phyloP scores from a whole-genome alignment of 2,113 vertebrate species.

The Meles meles region DNA sequence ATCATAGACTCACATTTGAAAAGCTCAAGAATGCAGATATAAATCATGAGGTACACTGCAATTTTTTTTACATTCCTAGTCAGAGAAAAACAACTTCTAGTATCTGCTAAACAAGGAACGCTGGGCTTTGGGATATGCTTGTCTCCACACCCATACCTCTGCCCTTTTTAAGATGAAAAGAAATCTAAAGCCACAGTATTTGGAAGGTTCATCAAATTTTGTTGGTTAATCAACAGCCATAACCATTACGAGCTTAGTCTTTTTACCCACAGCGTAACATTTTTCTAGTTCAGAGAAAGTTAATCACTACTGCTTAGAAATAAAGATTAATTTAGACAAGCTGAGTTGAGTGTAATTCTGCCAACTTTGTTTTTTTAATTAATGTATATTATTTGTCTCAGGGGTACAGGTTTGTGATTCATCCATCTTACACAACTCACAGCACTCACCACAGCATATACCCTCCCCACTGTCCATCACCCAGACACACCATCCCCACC shows the following conservation, averaged over 20 bases:
- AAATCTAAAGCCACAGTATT: conserved; percentile 68
- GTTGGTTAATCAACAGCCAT: conserved; percentile 84
- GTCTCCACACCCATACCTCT: neutral
- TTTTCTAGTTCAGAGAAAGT: conserved; percentile 75
- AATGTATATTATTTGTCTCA: too few species aligned
- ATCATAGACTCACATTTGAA: conserved; percentile 5
- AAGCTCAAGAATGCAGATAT: neutral
- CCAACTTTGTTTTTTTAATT: conserved; percentile 56
- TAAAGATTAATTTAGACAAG: conserved; percentile 76
- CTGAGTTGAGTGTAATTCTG: conserved; percentile 66
- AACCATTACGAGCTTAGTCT: conserved; percentile 75
- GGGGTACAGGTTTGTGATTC: too few species aligned
- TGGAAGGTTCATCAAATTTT: conserved; percentile 73
- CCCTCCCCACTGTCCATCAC: too few species aligned
- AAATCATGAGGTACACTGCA: neutral
- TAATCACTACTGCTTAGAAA: conserved; percentile 81
- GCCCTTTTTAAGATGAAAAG: conserved; percentile 65
- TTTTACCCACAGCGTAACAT: conserved; percentile 79
- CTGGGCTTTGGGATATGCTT: conserved; percentile 35
- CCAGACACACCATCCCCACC: too few species aligned
- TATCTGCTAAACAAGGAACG: neutral
- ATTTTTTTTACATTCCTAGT: neutral
- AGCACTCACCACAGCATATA: too few species aligned
- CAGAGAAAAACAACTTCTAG: conserved; percentile 50
- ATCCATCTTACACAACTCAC: too few species aligned